A percentile compares a stretch with the other conserved stretches of the same genome.
Evolutionary conservation across 2,888 invertebrate genomes (phyloP).

Genomic region (Gortyna flavago): DNA sequence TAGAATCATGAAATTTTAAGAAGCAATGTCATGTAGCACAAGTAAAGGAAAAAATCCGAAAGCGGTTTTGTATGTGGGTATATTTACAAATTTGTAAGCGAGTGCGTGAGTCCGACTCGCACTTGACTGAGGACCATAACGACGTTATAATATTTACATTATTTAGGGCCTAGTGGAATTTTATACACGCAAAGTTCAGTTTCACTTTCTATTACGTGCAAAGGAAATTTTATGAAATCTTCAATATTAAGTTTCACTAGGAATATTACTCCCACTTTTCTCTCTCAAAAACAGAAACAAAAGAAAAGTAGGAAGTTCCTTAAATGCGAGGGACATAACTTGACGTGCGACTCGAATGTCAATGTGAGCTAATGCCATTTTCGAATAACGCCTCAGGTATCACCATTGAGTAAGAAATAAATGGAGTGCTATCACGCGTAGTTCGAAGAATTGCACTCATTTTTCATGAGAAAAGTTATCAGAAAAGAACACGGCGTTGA

Average conservation of each 20-base stretch:
- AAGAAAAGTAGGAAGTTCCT: constrained; percentile 21
- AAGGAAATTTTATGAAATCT: no score
- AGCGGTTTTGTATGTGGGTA: no score
- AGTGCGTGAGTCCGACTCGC: no score
- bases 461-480: neutral
- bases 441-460: neutral
- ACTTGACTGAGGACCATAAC: no score
- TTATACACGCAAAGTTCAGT: no score
- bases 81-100: no score
- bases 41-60: no score
- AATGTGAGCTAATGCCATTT: constrained; percentile 60
- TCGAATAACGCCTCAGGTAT: constrained; percentile 53
- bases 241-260: neutral
- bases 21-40: no score
- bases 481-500: neutral
- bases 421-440: constrained; percentile 11
- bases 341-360: constrained; percentile 59
- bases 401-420: neutral
- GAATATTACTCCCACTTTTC: constrained; percentile 1
- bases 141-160: no score
- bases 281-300: constrained; percentile 44
- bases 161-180: no score
- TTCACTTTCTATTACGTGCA: no score
- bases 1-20: no score
- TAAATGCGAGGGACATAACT: constrained; percentile 49